phyloP scores from a whole-genome alignment of 2,797 vertebrate species.

The Lepus townsendii region DNA sequence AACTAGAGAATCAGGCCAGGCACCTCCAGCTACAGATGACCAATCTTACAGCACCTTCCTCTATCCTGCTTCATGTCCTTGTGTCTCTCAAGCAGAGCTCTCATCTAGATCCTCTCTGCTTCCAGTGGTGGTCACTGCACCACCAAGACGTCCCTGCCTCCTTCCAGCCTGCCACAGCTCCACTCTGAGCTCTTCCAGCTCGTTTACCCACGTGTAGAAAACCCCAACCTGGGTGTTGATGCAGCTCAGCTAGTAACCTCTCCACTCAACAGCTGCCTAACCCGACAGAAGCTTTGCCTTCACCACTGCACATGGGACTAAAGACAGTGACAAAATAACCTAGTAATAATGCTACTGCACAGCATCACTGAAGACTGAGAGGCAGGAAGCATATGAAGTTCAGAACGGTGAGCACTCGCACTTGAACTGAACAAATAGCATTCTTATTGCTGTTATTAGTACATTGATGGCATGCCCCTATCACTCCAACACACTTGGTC shows the following conservation, averaged over 20 bases:
- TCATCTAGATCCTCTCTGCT: not conserved
- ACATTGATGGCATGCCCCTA: not conserved
- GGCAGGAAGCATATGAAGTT: not conserved
- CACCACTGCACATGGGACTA: not conserved
- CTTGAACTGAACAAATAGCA: not conserved
- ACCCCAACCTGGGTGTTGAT: not conserved
- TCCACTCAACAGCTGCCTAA: not conserved
- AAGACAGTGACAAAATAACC: not conserved
- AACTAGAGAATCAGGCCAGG: not conserved
- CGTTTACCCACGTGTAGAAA: not conserved
- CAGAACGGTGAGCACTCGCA: not conserved
- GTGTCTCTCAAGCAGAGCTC: not conserved
- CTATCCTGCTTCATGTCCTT: not conserved
- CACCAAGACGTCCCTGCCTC: not conserved
- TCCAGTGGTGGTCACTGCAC: not conserved
- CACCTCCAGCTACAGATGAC: not conserved
- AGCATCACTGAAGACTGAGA: not conserved
- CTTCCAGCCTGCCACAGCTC: not conserved
- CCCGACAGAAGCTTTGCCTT: not conserved
- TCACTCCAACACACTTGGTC: not conserved
- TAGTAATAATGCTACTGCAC: not conserved
- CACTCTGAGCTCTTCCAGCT: not conserved
- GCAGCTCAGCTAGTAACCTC: not conserved
- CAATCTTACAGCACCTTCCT: not conserved
- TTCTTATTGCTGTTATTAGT: not conserved